Percentiles rank a stretch among this genome's conserved stretches.
These are phyloP conservation scores for Regulus satrapa DNA, from an alignment of 2,113 vertebrate genomes.

Conservation along the genomic window DNA sequence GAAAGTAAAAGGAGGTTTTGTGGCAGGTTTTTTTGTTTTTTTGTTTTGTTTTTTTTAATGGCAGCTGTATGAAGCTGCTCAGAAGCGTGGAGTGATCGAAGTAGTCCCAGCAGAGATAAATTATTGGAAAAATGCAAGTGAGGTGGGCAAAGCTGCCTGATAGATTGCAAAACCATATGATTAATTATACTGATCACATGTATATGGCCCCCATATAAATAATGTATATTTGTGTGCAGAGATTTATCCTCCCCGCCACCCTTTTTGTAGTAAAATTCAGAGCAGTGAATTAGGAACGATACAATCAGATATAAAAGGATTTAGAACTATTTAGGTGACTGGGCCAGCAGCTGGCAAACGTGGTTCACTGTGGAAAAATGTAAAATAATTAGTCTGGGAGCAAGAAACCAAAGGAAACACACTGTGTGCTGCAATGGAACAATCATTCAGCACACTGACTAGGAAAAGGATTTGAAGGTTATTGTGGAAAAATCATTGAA, in stretches of 20 bases:
- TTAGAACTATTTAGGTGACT: constrained; percentile 71
- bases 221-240: constrained; percentile 29
- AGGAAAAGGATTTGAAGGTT: constrained; percentile 78
- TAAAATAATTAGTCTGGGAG: constrained; percentile 81
- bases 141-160: constrained; percentile 40
- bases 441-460: constrained; percentile 79
- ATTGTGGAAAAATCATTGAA: constrained; percentile 81
- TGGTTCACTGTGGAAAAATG: constrained; percentile 79
- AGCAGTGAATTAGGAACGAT: constrained; percentile 34
- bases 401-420: constrained; percentile 69
- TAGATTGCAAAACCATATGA: constrained; percentile 63
- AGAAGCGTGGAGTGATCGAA: constrained; percentile 30
- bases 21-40: neutral
- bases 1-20: neutral
- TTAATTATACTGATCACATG: constrained; percentile 53
- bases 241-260: constrained; percentile 17
- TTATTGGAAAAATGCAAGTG: constrained; percentile 52
- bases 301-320: constrained; percentile 57
- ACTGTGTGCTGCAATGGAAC: constrained; percentile 58
- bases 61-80: constrained; percentile 33
- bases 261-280: constrained; percentile 32
- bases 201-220: constrained; percentile 38
- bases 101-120: constrained; percentile 50
- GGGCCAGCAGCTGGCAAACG: constrained; percentile 76
- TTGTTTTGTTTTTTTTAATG: too few species aligned